Evolutionary conservation across 2,888 invertebrate species (phyloP), one percentile per base, ranked within the genome.

Genomic region (Zygothrica quintamaculata): DNA sequence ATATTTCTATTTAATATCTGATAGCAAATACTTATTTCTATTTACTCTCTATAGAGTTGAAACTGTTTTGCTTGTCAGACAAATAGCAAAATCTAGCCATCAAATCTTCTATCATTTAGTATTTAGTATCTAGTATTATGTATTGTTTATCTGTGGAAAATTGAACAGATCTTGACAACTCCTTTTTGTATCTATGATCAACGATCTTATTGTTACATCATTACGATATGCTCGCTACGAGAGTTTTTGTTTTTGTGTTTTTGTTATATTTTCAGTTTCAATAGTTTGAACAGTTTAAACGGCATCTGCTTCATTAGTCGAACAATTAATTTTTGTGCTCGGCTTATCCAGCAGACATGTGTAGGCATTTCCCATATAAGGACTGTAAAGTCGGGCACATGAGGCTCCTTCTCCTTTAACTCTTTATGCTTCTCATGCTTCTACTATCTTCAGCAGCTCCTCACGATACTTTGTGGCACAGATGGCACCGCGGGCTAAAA

Each of bases 231-330:
- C 18, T 22, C 22, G 34, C 36, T 25, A 31, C n/a, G 18, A 15
- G 29, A 11, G 18, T n/a, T n/a, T n/a, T n/a, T n/a, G n/a, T n/a
- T n/a, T n/a, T n/a, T n/a, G n/a, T n/a, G n/a, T n/a, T n/a, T n/a
- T n/a, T n/a, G n/a, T n/a, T n/a, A n/a, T n/a, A n/a, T n/a, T n/a
- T n/a, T n/a, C n/a, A n/a, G n/a, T n/a, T n/a, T n/a, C n/a, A n/a
- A n/a, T n/a, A n/a, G n/a, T n/a, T n/a, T n/a, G 5, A 5, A 22
- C 3, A 22, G 40, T 34, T 66, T 26, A 40, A 64, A 68, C 58
- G 59, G 58, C 77, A 72, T 65, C 75, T 57, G 84, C 84, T 84
- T 79, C 75, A 80, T 79, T 84, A 79, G 84, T 66, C 59, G 73
- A 66, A 69, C 80, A 80, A 79, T 79, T 79, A 84, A 80, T 79